Percentiles rank a stretch among this genome's conserved stretches.
phyloP scores from a whole-genome alignment of 1,140 invertebrate genomes.

The Sarcophaga peregrina region DNA sequence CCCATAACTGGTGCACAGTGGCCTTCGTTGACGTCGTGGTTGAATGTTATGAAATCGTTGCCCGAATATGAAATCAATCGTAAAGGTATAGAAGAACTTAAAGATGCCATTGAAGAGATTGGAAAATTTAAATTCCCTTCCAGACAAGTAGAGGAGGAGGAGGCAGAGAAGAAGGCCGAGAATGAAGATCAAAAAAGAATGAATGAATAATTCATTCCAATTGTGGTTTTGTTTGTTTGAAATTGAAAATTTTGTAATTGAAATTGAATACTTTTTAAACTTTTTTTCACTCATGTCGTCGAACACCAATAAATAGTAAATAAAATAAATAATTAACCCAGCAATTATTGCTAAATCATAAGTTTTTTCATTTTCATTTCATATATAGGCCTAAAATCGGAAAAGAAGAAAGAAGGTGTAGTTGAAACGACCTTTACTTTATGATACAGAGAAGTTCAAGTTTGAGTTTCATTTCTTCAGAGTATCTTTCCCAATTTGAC shows the following conservation, averaged over 20 bases:
- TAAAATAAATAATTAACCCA: neutral
- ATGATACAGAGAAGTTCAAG: too few relatives aligned
- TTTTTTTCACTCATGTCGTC: too few relatives aligned
- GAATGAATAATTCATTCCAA: neutral
- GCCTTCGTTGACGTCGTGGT: conserved; percentile 57
- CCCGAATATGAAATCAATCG: conserved; percentile 54
- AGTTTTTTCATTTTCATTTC: too few relatives aligned
- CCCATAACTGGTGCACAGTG: conserved; percentile 52
- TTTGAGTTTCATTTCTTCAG: too few relatives aligned
- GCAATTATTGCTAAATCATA: too few relatives aligned
- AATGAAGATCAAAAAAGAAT: neutral
- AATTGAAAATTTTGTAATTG: neutral
- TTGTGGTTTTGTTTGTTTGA: neutral
- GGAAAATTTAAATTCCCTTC: conserved; percentile 60
- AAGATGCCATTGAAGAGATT: conserved; percentile 50
- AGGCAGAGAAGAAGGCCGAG: neutral
- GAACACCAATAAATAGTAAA: too few relatives aligned
- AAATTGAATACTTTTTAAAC: too few relatives aligned
- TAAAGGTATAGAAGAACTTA: conserved; percentile 55
- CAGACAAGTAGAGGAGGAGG: neutral
- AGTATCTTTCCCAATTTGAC: too few relatives aligned
- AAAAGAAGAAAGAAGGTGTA: too few relatives aligned
- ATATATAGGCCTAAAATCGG: too few relatives aligned
- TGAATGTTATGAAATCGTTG: conserved; percentile 57
- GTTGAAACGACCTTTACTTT: too few relatives aligned